Evolutionary conservation across 2,113 vertebrate genomes (phyloP), one percentile per base, ranked within the genome.

Genomic region (Alligator sinensis): DNA sequence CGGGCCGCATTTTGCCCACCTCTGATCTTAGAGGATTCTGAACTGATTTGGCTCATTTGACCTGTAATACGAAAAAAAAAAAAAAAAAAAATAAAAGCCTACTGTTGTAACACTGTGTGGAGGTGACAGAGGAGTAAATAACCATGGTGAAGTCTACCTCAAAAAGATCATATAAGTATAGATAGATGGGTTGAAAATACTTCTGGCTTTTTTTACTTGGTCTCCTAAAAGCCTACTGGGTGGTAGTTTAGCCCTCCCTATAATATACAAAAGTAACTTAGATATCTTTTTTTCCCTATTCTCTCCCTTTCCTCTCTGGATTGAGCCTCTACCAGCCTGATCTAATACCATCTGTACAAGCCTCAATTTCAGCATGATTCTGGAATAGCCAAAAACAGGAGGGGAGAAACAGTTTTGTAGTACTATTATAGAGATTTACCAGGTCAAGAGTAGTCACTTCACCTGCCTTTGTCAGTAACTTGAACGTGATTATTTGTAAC

Each of bases 211-310:
- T 96, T 96, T 92, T 95, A 82, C 70, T 84, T 92, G 89, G 91
- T 95, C 87, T 64, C 80, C 76, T 82, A 34, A 95, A 96, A 95
- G 86, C 84, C 63, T 13, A 1, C 90, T 86, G 94, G 86, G 84
- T 95, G 82, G 93, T 95, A 95, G 93, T 89, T 97, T 94, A 97
- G 93, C 94, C 91, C 75, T 86, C 62, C 81, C 70, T 96, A 82
- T 96, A 93, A 86, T 88, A 63, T 68, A 72, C 94, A 95, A 82
- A 76, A 86, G 88, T 57, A 83, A 91, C 59, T 85, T 75, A 64
- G 91, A 80, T 77, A 70, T 22, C 15, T 25, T 30, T 5, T 80
- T 74, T 63, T 90, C 78, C 61, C 88, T 91, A 27, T 93, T 88
- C 86, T 88, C 66, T 47, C 47, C 8, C 47, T 47, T 47, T 47